Evolutionary conservation across 2,797 vertebrate genomes (phyloP), one percentile per base, ranked within the genome.

Genomic region (Pitangus sulphuratus): DNA sequence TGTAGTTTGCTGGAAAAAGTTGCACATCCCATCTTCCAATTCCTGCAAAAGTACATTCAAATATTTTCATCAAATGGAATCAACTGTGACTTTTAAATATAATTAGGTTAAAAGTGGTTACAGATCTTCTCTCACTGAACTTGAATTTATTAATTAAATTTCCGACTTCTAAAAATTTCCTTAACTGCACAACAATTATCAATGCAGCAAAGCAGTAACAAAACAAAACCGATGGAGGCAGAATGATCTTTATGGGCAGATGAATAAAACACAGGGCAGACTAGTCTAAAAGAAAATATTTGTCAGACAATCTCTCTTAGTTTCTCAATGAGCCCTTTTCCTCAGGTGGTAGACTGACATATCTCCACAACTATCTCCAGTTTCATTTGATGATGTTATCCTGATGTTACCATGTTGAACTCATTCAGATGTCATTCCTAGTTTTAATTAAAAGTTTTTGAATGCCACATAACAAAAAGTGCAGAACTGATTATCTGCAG

Each of bases 381-480:
- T 74, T 94, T 82, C 30, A 51, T 89, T 81, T 81, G 65, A 72
- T 84, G 69, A 72, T 93, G 58, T 95, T 93, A 86, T 89, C 95
- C 74, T 92, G 69, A 75, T 69, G 33, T 76, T 94, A 78, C 79
- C 50, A 62, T 76, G 54, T 79, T 86, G 76, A 94, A 89, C 33
- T 74, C 66, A 70, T 90, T 94, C 79, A 81, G 69, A 80, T 18
- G 11, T 89, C 74, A 76, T 72, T 91, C 56, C 48, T 72, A 19
- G 8, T 62, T 96, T 96, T 93, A 97, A 96, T 96, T 96, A 97
- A 92, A 96, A 95, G 70, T 81, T 95, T 96, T 87, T 81, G 51
- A 94, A 88, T 93, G 79, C 78, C 83, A 72, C 51, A 9, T 72
- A 93, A 79, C 44, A 65, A 74, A 92, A 92, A 48, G 56, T 94